These are phyloP conservation scores for Saturnia japonica DNA, from an alignment of 2,888 invertebrate genomes.

Conservation along the genomic window DNA sequence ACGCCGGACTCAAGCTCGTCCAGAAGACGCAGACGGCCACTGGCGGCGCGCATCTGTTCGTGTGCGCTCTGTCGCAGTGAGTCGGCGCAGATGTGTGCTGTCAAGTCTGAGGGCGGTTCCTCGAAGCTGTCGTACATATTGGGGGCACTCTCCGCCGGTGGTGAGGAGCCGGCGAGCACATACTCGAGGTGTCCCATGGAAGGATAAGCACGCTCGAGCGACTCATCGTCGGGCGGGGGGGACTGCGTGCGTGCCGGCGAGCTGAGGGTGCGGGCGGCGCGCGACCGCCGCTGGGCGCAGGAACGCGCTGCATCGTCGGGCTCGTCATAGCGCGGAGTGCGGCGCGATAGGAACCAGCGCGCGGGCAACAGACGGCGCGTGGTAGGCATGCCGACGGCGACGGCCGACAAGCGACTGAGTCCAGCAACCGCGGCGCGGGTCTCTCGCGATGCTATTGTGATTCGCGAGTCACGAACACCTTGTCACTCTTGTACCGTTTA, in stretches of 20 bases:
- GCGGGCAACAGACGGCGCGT: slow-evolving; percentile 65
- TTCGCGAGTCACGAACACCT: slow-evolving; percentile 53
- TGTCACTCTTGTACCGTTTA: slow-evolving; percentile 42
- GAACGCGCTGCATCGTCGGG: not conserved
- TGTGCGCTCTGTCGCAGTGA: slow-evolving; percentile 87
- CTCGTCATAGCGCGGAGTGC: slow-evolving; percentile 56
- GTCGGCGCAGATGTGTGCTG: slow-evolving; percentile 88
- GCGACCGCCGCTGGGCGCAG: slow-evolving; percentile 48
- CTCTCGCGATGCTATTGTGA: slow-evolving; percentile 23
- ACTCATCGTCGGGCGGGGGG: slow-evolving; percentile 61
- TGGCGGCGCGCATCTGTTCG: slow-evolving; percentile 87
- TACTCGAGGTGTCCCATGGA: slow-evolving; percentile 87
- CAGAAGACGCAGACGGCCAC: slow-evolving; percentile 85
- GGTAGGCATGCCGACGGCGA: slow-evolving; percentile 71
- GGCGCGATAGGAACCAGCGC: slow-evolving; percentile 67
- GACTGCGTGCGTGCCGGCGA: slow-evolving; percentile 35
- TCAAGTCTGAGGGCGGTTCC: slow-evolving; percentile 86
- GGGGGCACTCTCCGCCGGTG: slow-evolving; percentile 90
- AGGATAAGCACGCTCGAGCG: slow-evolving; percentile 86
- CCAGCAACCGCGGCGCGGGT: slow-evolving; percentile 58
- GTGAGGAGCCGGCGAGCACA: slow-evolving; percentile 90
- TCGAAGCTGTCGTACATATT: slow-evolving; percentile 92
- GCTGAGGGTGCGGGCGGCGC: slow-evolving; percentile 62
- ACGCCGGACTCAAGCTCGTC: slow-evolving; percentile 88
- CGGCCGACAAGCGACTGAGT: slow-evolving; percentile 17